Base-by-base conservation (phyloP, 2,888 invertebrate species). In the Habroteleia sp. region DNA sequence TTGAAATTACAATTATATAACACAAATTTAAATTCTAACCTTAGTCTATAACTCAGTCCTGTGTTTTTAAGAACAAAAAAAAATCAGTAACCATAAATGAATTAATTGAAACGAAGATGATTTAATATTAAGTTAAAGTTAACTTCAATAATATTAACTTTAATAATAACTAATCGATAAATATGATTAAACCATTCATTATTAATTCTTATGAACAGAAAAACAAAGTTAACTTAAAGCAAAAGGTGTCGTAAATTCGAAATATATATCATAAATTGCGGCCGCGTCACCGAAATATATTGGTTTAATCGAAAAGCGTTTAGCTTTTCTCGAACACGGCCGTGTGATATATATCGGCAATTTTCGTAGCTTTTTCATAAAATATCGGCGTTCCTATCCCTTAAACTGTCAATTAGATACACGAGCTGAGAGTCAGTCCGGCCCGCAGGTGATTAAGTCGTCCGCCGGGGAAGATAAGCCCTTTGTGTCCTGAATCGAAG, bases 331-430 rank as follows among this genome's bases (percentile, higher is more conserved):
- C 56, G 50, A 58, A 20, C 63, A 20, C 35, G 35, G 25, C 39
- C 44, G 1, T 29, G 58, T 58, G 58, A 73, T 65, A 74, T 63
- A 69, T 58, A 56, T 56, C 41, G 10, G 48, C 68, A 52, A 74
- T 60, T 74, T 65, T 54, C 58, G 68, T 74, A 48, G 65, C 52
- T 76, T 73, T 65, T 73, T 69, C 72, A 62, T 66, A 66, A 66
- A 75, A 69, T 73, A 75, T 65, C 71, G 66, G 33, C 56, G 69
- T 48, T 65, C 35, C 48, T 16, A 65, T 63, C 65, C 75, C 75
- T 71, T 71, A 66, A 71, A 75, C 71, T 75, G 75, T 75, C 75
- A 75, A 75, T 75, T 75, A 75, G 74, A 75, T 69, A 75, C 69
- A 71, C 74, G 74, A 75, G 69, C 74, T 35, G 66, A 71, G 71